Evolutionary conservation across 2,797 vertebrate species (phyloP), one percentile per base, ranked within the genome.

Genomic region (Ctenopoma multispine): DNA sequence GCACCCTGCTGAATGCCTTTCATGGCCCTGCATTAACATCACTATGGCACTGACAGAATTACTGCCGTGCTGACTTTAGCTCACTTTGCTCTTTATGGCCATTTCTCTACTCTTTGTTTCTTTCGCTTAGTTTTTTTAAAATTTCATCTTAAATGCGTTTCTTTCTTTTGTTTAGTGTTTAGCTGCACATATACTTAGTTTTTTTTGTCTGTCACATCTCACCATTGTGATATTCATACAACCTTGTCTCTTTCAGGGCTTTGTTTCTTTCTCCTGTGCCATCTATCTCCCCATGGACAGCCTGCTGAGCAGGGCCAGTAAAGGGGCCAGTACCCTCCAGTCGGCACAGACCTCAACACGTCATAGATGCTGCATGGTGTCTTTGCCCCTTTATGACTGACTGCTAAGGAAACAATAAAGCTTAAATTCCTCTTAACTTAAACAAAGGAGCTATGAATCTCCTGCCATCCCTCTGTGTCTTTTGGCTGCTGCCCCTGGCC

Each of bases 31-130:
- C 92, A 94, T 94, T 94, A 92, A 84, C 93, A 95, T 94, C 88
- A 93, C 94, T 94, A 94, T 91, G 90, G 91, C 85, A 29, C 73
- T 93, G 92, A 93, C 92, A 94, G 92, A 94, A 84, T 93, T 93
- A 95, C 89, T 89, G 91, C 89, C 53, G 79, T 53, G 76, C 88
- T 88, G 90, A 90, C 92, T 89, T 83, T 85, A 86, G 83, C 83
- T 84, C 86, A 63, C 74, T 74, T 79, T 72, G 62, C 69, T 56
- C 72, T 78, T 78, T 79, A 54, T 72, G 44, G 47, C 41, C 5
- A 15, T 75, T 62, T 54, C 63, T 72, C 58, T 60, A 8, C 46
- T 54, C 21, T 46, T 75, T 46, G 43, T 50, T 31, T 50, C 6
- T 36, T 23, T 29, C 23, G 10, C 20, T 64, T 71, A 66, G 40